Conservation (phyloP, 2,797 vertebrate species). For the Sebastes oblongus region DNA sequence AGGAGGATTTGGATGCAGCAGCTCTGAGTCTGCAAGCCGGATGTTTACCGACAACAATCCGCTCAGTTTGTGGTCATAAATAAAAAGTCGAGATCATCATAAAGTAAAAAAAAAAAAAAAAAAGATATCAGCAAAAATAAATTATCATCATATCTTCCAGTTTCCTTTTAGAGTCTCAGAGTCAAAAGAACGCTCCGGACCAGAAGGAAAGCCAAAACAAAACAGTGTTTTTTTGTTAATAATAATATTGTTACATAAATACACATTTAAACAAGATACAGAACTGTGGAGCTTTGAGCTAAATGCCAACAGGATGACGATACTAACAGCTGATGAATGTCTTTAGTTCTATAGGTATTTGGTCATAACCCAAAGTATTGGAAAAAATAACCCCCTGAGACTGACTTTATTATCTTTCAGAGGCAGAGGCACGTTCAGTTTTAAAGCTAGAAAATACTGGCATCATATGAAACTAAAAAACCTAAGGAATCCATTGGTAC, state of each 20-base stretch:
- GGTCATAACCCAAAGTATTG: too few species aligned
- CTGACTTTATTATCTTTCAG: too few species aligned
- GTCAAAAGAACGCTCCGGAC: not conserved
- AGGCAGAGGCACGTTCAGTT: too few species aligned
- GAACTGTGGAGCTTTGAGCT: not conserved
- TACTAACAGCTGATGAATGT: not conserved
- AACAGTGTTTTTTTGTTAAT: not conserved
- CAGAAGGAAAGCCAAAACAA: not conserved
- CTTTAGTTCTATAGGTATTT: not conserved
- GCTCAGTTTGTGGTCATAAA: slow-evolving; percentile 3
- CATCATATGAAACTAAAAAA: too few species aligned
- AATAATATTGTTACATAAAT: not conserved
- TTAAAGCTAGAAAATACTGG: too few species aligned
- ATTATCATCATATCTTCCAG: not conserved
- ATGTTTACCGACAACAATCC: slow-evolving; percentile 22
- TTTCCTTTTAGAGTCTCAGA: not conserved
- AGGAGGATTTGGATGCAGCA: slow-evolving; percentile 20
- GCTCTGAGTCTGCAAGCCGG: slow-evolving; percentile 15
- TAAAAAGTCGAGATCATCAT: slow-evolving; percentile 12
- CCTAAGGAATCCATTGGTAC: too few species aligned
- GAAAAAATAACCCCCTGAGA: too few species aligned
- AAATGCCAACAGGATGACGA: not conserved
- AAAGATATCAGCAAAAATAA: not conserved
- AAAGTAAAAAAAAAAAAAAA: not conserved
- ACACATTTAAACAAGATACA: not conserved